phyloP scores from a whole-genome alignment of 2,888 invertebrate species.

The Tenthredo mesomela region DNA sequence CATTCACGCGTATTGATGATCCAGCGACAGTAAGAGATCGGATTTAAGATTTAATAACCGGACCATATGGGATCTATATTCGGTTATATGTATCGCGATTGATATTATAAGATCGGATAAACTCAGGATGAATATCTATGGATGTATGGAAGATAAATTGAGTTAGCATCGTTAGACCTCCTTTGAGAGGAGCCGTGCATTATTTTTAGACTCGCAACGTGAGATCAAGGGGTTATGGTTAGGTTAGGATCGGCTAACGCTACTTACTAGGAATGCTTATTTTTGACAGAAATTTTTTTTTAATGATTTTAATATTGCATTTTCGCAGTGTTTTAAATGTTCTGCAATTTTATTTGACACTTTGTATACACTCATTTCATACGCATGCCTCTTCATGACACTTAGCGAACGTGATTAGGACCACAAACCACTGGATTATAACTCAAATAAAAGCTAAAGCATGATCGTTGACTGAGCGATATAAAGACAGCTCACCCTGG shows the following conservation, averaged over 20 bases:
- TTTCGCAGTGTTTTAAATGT: conserved; percentile 24
- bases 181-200: not conserved
- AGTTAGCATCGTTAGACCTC: conserved; percentile 1
- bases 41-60: not conserved
- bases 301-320: conserved; percentile 50
- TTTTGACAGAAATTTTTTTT: conserved; percentile 27
- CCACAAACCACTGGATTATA: conserved; percentile 9
- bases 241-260: conserved; percentile 18
- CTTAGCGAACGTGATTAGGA: conserved; percentile 21
- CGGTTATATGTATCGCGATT: not conserved
- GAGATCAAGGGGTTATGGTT: conserved; percentile 5
- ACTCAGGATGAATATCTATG: not conserved
- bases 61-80: conserved; percentile 35
- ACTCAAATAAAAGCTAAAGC: not conserved
- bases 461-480: not conserved
- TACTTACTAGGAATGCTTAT: conserved; percentile 25
- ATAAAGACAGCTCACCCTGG: too few species aligned
- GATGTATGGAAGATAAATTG: not conserved
- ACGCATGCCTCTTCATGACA: conserved; percentile 53
- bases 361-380: conserved; percentile 48
- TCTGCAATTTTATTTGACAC: conserved; percentile 36
- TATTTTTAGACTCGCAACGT: conserved; percentile 40
- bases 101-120: not conserved
- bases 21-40: not conserved
- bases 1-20: conserved; percentile 5